Percentiles rank a stretch among this genome's conserved stretches.
Evolutionary conservation across 2,888 invertebrate genomes (phyloP).

Genomic region (Leptopterna dolabrata): DNA sequence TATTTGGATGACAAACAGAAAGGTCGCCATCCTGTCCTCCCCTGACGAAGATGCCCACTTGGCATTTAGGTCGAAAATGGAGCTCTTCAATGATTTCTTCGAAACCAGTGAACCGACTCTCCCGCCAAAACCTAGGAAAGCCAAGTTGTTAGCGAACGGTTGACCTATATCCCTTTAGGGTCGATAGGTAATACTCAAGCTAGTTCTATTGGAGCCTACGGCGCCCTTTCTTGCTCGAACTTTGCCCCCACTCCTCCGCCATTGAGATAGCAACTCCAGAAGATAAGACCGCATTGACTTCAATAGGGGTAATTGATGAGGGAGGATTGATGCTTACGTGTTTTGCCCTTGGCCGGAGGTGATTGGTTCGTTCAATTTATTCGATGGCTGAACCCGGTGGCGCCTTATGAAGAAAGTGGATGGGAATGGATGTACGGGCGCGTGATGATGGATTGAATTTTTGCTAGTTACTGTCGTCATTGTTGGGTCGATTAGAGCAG

Average conservation of each 20-base stretch:
- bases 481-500: too few species aligned
- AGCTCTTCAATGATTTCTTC: background rate
- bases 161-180: conserved; percentile 25
- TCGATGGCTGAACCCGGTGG: background rate
- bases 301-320: background rate
- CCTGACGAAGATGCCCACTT: background rate
- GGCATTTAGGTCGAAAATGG: background rate
- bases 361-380: background rate
- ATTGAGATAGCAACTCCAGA: background rate
- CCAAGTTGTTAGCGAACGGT: conserved; percentile 21
- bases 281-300: background rate
- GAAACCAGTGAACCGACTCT: background rate
- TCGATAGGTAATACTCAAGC: conserved; percentile 5
- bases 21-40: background rate
- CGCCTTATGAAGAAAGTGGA: too few species aligned
- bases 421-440: too few species aligned
- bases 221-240: background rate
- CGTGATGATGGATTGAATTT: too few species aligned
- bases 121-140: background rate
- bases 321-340: background rate
- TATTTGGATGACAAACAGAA: background rate
- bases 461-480: too few species aligned
- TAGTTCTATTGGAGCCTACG: background rate
- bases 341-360: background rate
- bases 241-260: background rate